Base-by-base conservation (phyloP, 2,888 invertebrate genomes). In the Pharmacophagus antenor region DNA sequence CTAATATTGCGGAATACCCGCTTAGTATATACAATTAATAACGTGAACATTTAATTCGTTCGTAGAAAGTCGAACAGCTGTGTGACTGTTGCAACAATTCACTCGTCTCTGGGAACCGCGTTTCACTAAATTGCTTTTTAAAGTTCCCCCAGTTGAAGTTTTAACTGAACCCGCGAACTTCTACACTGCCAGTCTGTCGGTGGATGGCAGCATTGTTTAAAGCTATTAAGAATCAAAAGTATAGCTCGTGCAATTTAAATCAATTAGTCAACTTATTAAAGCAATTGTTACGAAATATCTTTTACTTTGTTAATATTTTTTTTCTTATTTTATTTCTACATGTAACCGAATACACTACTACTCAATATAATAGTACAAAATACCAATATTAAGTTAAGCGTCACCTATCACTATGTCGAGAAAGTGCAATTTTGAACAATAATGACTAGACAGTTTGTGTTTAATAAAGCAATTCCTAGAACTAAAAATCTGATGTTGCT, bases 91-190 rank as follows among this genome's bases (percentile, higher is more conserved):
- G 50, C 41, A 55, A 59, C 54, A 50, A 44, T 59, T 59, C 59
- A 27, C 42, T 55, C 18, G 54, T 59, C 54, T 22, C 49, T 27
- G 18, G 41, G 48, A 49, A 41, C 57, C 42, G 51, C 59, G 48
- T 48, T 49, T 59, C 54, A 18, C 54, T 44, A 59, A 59, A 59
- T 58, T 59, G 59, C 59, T 59, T 59, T 54, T 59, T 59, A 59
- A 59, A 59, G 49, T 59, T 59, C 20, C 20, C 42, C 59, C 41
- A 31, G 54, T 18, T 54, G 25, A 59, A 59, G 59, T 59, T 59
- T 54, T 44, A 59, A 59, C 59, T 59, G 49, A 49, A 59, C 42
- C 44, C 54, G 27, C 42, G 22, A 49, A 59, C 59, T 54, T 42
- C 49, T 42, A 55, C 31, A 31, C 18, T 54, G 12, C 6, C 23